Base-by-base conservation (phyloP, 1,140 invertebrate genomes). In the Orchesella cincta region DNA sequence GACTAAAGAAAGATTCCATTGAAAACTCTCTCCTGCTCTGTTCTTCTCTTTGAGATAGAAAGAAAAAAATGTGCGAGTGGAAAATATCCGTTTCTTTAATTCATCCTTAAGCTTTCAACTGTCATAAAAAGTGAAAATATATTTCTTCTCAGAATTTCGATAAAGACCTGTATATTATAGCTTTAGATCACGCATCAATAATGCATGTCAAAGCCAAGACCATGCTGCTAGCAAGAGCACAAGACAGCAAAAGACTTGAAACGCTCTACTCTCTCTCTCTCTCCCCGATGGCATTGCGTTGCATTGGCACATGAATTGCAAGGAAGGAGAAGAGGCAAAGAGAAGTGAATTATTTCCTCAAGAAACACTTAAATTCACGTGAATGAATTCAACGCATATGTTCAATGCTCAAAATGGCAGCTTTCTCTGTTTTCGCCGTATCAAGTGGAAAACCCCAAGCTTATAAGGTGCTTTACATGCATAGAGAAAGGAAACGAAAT, bases 311-410 rank as follows among this genome's bases (percentile, higher is more conserved):
- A 20, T 46, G 39, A 46, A 46, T n/a, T n/a, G n/a, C n/a, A n/a
- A n/a, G n/a, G n/a, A n/a, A n/a, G n/a, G n/a, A n/a, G n/a, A n/a
- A n/a, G n/a, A n/a, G n/a, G n/a, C 18, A 57, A 26, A 57, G 23
- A 57, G 52, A 57, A n/a, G 52, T 57, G 52, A 57, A 57, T 57
- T 57, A 57, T 57, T 57, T 57, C 3, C 52, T 57, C 14, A 14
- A 23, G 23, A 57, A 57, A 57, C 52, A 57, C 52, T 57, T 23
- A 57, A 57, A 57, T 57, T 23, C 52, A 57, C 52, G 52, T 57
- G 52, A 26, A 57, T 57, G 52, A 57, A 18, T 57, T 57, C 12
- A 12, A 57, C 52, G 23, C 52, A 57, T 23, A 57, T 57, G 52
- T 57, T 57, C 52, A 57, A 57, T 14, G 39, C 39, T 46, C 20